Evolutionary conservation across 2,797 vertebrate species (phyloP), one percentile per base, ranked within the genome.

Genomic region (Denticeps clupeoides): DNA sequence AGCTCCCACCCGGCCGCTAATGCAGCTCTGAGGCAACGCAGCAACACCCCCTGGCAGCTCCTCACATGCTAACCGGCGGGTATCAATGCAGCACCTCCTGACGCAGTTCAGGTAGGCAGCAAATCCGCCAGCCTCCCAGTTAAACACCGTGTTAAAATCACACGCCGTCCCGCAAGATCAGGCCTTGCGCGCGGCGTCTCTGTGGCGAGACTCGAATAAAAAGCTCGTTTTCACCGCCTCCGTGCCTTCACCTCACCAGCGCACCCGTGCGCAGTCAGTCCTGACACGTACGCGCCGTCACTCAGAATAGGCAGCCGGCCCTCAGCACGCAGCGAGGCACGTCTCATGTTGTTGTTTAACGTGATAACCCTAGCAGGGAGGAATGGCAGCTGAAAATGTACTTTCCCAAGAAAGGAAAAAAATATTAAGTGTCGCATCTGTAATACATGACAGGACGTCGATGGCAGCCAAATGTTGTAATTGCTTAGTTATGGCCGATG

Each of bases 401-500:
- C 18, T 40, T 50, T 15, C 40, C 31, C n/a, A n/a, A n/a, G n/a
- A n/a, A n/a, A 33, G 32, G 44, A 47, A 53, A 35, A 46, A 49
- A 26, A 37, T 27, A 54, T 49, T 55, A 47, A 47, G 47, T 46
- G 49, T 35, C 37, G 58, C 27, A 54, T 58, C 58, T 51, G 40
- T 55, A 56, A 59, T 48, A 68, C 53, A 59, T 57, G 58, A 68
- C 58, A 59, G 55, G 44, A 53, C 58, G 56, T 59, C 47, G 29
- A 68, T 60, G 51, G 19, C 41, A 11, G 45, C 29, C 27, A 43
- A 60, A 41, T 37, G 51, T 26, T 29, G 37, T 55, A 60, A 65
- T 59, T 59, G 56, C 59, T 44, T 56, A 56, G 54, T 37, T 51
- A 53, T 37, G 55, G 54, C 59, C 51, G 56, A 53, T 49, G 28